Evolutionary conservation across 2,113 vertebrate species (phyloP), one percentile per base, ranked within the genome.

Genomic region (Anolis sagrei): DNA sequence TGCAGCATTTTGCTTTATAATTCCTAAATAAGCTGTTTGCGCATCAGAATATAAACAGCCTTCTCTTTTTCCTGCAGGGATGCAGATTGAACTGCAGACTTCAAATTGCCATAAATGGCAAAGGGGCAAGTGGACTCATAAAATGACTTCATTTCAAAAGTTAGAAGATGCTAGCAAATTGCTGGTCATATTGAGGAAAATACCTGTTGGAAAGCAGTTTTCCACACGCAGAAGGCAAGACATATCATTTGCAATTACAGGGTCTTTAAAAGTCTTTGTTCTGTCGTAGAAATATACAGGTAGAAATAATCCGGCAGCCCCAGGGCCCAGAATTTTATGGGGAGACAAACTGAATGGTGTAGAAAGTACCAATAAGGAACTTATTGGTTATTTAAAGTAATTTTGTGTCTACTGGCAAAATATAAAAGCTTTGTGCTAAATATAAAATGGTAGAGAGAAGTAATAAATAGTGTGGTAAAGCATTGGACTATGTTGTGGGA

Each of bases 141-240:
- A 94, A 95, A 92, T 93, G 90, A 87, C 85, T 92, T 93, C 91
- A 89, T 91, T 90, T 95, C 93, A 89, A 91, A 87, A 93, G 64
- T 68, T 79, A 76, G 18, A 93, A 93, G 89, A 92, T 92, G 88
- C 90, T 86, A 93, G 92, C 89, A 93, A 93, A 93, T 90, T 90
- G 84, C 79, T 90, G 79, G 36, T 89, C 25, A 81, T 70, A 29
- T 81, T 81, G 90, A 89, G 87, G 90, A 94, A 94, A 91, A 86
- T 73, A 5, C 88, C 92, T 94, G 90, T 36, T 84, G 90, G 88
- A 83, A 92, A 87, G 78, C 13, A 88, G 61, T 9, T 54, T 87
- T 90, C 79, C 88, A 54, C 70, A 92, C 84, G 79, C 49, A 87
- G 79, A 80, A 88, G 81, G 81, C 78, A 93, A 90, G 44, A 87